Percentiles rank a stretch among this genome's conserved stretches.
Conservation (phyloP, 2,888 invertebrate species). For the Palloptera scutellata region DNA sequence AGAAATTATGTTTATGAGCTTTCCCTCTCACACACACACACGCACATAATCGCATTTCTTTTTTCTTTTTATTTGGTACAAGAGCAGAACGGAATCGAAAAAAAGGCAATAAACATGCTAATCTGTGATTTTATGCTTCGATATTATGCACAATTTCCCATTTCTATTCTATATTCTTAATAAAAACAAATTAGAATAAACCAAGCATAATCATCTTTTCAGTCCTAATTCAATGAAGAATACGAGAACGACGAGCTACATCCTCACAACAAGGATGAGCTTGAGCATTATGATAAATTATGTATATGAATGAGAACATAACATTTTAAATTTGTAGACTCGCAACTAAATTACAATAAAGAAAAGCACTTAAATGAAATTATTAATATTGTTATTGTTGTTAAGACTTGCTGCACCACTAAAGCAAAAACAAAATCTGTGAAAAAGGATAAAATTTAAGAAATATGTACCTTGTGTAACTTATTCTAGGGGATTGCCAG, state of each 20-base stretch:
- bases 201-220: neutral
- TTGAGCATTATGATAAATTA: conserved; percentile 23
- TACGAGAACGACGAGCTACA: neutral
- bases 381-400: too few relatives aligned
- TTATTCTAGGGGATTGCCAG: too few relatives aligned
- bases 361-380: too few relatives aligned
- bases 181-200: too few relatives aligned
- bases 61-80: too few relatives aligned
- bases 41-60: too few relatives aligned
- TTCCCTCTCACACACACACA: neutral
- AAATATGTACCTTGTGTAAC: too few relatives aligned
- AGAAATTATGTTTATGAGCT: conserved; percentile 8
- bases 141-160: conserved; percentile 28
- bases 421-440: too few relatives aligned
- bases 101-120: conserved; percentile 28
- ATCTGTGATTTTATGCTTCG: conserved; percentile 27
- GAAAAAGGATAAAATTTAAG: too few relatives aligned
- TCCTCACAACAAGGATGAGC: conserved; percentile 1
- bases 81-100: neutral
- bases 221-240: neutral
- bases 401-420: too few relatives aligned
- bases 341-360: conserved; percentile 21
- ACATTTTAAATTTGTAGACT: conserved; percentile 16
- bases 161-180: conserved; percentile 5
- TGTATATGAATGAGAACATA: conserved; percentile 19